A percentile compares a stretch with the other conserved stretches of the same genome.
These are phyloP conservation scores for Ploceus nigricollis DNA, from an alignment of 2,113 vertebrate species.

Conservation along the genomic window DNA sequence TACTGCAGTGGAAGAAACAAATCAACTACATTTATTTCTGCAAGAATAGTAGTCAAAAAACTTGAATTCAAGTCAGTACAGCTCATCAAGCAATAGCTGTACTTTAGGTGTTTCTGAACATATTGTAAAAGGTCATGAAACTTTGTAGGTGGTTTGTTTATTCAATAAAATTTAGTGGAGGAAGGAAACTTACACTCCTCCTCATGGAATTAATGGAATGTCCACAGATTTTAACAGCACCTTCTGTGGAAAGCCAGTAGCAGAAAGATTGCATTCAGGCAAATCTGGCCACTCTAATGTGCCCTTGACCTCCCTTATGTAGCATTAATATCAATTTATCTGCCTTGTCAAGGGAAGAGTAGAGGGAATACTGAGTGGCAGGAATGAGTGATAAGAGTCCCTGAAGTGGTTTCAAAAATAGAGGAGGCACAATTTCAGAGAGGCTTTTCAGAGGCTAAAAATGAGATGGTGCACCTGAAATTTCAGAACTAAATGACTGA, in stretches of 20 bases:
- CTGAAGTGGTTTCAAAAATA: neutral
- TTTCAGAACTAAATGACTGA: neutral
- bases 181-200: neutral
- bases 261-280: neutral
- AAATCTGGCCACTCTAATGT: neutral
- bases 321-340: slow-evolving; percentile 9
- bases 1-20: neutral
- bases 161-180: neutral
- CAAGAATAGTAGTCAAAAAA: neutral
- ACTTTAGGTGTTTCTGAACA: neutral
- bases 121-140: neutral
- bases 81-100: neutral
- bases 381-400: neutral
- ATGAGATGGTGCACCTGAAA: neutral
- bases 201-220: neutral
- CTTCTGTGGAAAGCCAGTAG: neutral
- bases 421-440: neutral
- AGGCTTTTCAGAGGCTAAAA: neutral
- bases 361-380: neutral
- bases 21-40: neutral
- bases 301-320: neutral
- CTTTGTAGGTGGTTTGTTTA: neutral
- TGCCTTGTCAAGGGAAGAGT: neutral
- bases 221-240: neutral
- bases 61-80: neutral